Conservation (phyloP, 2,113 vertebrate species). For the Hippopotamus amphibius region DNA sequence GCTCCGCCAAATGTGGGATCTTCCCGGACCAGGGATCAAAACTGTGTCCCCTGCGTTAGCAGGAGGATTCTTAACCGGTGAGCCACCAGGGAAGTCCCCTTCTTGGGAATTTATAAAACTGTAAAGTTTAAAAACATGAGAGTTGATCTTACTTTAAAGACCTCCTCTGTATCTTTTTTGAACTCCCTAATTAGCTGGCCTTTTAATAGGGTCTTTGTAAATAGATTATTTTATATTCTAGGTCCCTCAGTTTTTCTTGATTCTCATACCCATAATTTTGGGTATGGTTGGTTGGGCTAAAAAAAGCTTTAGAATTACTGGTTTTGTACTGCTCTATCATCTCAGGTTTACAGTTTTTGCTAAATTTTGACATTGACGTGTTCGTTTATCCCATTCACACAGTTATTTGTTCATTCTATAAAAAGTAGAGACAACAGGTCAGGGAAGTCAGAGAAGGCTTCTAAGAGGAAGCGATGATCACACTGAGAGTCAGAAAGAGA, state of each 20-base stretch:
- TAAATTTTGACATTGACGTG: neutral
- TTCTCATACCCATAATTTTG: constrained; percentile 43
- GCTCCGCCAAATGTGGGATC: neutral
- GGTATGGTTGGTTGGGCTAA: neutral
- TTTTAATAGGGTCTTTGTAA: constrained; percentile 19
- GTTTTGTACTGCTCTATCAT: constrained; percentile 12
- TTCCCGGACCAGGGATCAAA: neutral
- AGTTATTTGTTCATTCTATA: constrained; percentile 38
- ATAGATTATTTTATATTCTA: constrained; percentile 34
- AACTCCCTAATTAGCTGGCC: neutral
- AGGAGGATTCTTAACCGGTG: neutral
- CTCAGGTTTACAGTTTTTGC: constrained; percentile 26
- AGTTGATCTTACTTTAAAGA: constrained; percentile 13
- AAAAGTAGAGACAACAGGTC: neutral
- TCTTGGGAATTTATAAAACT: constrained; percentile 1
- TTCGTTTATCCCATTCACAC: neutral
- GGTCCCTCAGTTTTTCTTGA: constrained; percentile 41
- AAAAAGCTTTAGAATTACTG: constrained; percentile 43
- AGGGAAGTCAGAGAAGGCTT: neutral
- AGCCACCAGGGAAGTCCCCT: neutral
- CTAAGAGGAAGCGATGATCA: neutral
- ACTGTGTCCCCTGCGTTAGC: neutral
- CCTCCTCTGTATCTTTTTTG: neutral
- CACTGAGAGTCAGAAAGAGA: neutral
- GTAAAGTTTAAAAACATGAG: constrained; percentile 36